Evolutionary conservation across 2,888 invertebrate genomes (phyloP).

Genomic region (Drosophila kokeensis): DNA sequence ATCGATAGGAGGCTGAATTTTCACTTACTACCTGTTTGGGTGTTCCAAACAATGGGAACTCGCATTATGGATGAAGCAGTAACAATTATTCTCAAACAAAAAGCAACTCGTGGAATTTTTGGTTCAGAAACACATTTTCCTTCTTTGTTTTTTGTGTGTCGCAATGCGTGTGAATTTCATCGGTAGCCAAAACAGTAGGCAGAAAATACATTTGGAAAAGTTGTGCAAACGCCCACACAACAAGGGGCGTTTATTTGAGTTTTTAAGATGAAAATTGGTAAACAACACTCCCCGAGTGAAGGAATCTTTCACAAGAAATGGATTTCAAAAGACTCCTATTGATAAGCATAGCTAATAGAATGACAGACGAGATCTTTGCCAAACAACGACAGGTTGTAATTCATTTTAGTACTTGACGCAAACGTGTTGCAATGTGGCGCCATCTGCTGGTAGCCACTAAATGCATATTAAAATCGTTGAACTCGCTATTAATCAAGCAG

Average conservation of each 20-base stretch:
- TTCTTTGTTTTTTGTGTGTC: slow-evolving; percentile 17
- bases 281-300: not conserved
- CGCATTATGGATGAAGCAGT: slow-evolving; percentile 47
- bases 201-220: slow-evolving; percentile 45
- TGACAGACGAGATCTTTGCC: slow-evolving; percentile 13
- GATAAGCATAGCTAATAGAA: not conserved
- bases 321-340: not conserved
- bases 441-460: slow-evolving; percentile 25
- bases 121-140: slow-evolving; percentile 7
- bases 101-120: slow-evolving; percentile 40
- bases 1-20: slow-evolving; percentile 50
- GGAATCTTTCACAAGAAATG: not conserved
- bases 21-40: slow-evolving; percentile 63
- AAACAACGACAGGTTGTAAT: slow-evolving; percentile 7
- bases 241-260: slow-evolving; percentile 39
- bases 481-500: slow-evolving; percentile 33
- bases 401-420: not conserved
- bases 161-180: slow-evolving; percentile 58
- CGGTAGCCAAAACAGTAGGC: slow-evolving; percentile 28
- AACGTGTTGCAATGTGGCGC: slow-evolving; percentile 33
- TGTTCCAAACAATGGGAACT: slow-evolving; percentile 49
- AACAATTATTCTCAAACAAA: slow-evolving; percentile 55
- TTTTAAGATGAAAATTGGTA: slow-evolving; percentile 14
- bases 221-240: slow-evolving; percentile 70
- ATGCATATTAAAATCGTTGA: slow-evolving; percentile 14